phyloP scores from a whole-genome alignment of 2,113 vertebrate genomes.

The Xiphophorus maculatus region DNA sequence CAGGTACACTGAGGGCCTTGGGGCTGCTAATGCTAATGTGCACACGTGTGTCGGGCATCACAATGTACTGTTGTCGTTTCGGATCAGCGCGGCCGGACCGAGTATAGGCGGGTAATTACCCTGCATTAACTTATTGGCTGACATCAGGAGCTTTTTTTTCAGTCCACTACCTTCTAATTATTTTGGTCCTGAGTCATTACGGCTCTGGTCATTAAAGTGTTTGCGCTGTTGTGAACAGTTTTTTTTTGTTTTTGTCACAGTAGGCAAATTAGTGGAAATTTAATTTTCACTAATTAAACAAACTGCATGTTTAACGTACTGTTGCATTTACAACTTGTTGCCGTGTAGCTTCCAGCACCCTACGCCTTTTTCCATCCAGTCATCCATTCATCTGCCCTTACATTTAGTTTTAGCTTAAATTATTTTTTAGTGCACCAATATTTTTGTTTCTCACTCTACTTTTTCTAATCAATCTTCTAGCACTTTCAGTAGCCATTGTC shows the following conservation, averaged over 20 bases:
- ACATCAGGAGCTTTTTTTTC: slow-evolving; percentile 49
- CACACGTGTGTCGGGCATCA: slow-evolving; percentile 10
- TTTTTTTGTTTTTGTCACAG: not conserved
- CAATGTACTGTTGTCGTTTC: slow-evolving; percentile 46
- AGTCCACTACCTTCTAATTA: slow-evolving; percentile 54
- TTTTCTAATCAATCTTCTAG: no score
- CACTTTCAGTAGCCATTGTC: no score
- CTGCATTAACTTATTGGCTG: slow-evolving; percentile 67
- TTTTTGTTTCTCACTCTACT: no score
- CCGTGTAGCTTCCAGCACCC: no score
- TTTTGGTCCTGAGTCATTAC: slow-evolving; percentile 39
- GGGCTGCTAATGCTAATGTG: slow-evolving; percentile 43
- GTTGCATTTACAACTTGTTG: no score
- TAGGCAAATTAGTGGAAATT: not conserved
- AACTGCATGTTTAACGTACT: no score
- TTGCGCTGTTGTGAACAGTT: slow-evolving; percentile 13
- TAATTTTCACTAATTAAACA: not conserved
- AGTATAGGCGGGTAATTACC: slow-evolving; percentile 52
- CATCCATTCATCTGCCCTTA: no score
- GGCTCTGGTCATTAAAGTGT: slow-evolving; percentile 52
- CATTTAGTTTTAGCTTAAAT: no score
- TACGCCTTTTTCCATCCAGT: no score
- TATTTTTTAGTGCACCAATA: no score
- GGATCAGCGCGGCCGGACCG: slow-evolving; percentile 34
- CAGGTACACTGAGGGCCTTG: slow-evolving; percentile 24